Percentiles rank a stretch among this genome's conserved stretches.
Conservation (phyloP, 1,140 invertebrate genomes). For the Homalodisca vitripennis region DNA sequence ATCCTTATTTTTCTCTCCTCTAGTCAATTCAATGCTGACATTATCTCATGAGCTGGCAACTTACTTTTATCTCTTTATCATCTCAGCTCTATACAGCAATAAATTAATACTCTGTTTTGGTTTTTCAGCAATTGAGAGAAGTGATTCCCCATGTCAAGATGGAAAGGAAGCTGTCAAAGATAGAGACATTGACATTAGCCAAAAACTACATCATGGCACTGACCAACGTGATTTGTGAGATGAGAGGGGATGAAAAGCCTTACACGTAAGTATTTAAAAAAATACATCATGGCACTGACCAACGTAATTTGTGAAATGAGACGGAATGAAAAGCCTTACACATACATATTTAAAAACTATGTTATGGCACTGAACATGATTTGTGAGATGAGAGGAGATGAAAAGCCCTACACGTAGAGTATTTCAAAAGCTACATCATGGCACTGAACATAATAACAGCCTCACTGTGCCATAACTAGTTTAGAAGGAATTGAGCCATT, state of each 20-base stretch:
- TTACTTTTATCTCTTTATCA: too few species aligned
- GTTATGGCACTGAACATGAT: conserved; percentile 90
- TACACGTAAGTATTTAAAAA: conserved; percentile 38
- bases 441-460: too few species aligned
- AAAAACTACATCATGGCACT: conserved; percentile 93
- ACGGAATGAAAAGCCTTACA: conserved; percentile 51
- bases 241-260: conserved; percentile 56
- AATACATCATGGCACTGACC: background rate
- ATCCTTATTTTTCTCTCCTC: too few species aligned
- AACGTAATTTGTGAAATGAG: conserved; percentile 80
- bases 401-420: conserved; percentile 45
- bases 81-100: too few species aligned
- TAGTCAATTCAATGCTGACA: too few species aligned
- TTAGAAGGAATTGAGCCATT: too few species aligned
- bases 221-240: conserved; percentile 81
- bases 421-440: too few species aligned
- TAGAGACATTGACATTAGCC: conserved; percentile 87
- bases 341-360: conserved; percentile 70
- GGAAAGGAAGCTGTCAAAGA: conserved; percentile 83
- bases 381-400: conserved; percentile 65
- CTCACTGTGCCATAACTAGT: too few species aligned
- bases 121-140: conserved; percentile 74
- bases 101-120: too few species aligned
- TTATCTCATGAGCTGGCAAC: too few species aligned
- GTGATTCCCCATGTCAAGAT: conserved; percentile 91